Base-by-base conservation (phyloP, 1,140 invertebrate genomes). In the Lordiphosa mommai region DNA sequence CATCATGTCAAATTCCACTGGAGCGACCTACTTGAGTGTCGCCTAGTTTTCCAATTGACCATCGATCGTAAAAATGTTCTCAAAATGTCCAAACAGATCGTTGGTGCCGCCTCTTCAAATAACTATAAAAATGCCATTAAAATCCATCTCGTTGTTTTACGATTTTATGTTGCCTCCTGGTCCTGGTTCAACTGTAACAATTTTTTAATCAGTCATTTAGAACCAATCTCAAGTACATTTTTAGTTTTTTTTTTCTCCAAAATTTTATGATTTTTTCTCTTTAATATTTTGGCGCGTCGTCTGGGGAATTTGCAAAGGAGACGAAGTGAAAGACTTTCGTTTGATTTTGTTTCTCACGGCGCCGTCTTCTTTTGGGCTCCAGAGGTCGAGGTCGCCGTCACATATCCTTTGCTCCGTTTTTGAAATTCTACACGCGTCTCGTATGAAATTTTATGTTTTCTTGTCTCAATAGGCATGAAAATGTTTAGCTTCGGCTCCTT, bases 81-180 rank as follows among this genome's bases (percentile, higher is more conserved):
- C 56, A 58, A 80, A 82, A 72, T 82, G 76, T 82, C 77, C 40
- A 82, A 82, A 82, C 76, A 82, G 61, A 82, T 82, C 76, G 71
- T 82, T 82, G 66, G 70, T 74, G 61, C 76, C 71, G 70, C 58
- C 66, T 71, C 70, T 82, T 82, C 77, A 84, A 82, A 80, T 84
- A 64, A 68, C 76, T 58, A 82, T 82, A 82, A 82, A 82, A 82
- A 82, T 44, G 50, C 40, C 55, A 82, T 82, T 60, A 84, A 84
- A 74, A 33, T 37, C 34, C 23, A 47, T 36, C 20, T n/a, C 34
- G 3, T 58, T 44, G 38, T 59, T 82, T 65, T 70, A 70, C 37
- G 58, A 65, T 55, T 53, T 8, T 50, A 46, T 32, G 68, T 68
- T 68, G 65, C 61, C 55, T 44, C 20, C 9, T 53, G 40, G 74